phyloP scores from a whole-genome alignment of 2,797 vertebrate species.

The Cossypha polioptera region DNA sequence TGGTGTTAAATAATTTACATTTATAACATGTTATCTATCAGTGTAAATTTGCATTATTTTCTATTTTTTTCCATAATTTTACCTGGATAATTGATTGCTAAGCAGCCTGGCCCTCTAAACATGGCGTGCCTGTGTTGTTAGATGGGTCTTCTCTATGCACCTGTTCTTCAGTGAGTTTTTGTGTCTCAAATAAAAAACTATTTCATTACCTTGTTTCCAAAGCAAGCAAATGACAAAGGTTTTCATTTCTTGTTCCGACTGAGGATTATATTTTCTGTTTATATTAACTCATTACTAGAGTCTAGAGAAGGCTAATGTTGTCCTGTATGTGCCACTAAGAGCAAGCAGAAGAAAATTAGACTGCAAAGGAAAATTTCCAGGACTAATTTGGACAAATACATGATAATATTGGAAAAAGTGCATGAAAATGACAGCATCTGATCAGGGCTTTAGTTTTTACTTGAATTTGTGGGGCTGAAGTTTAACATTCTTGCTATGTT shows the following conservation, averaged over 20 bases:
- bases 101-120: background rate
- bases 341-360: background rate
- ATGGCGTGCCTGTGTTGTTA: rapidly evolving
- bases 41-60: background rate
- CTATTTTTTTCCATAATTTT: background rate
- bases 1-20: background rate
- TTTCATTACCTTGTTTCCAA: background rate
- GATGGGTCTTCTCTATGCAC: background rate
- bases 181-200: background rate
- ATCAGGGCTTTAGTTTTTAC: background rate
- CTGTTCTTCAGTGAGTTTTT: background rate
- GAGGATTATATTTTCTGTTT: background rate
- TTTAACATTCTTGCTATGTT: background rate
- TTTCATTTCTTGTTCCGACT: background rate
- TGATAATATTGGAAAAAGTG: background rate
- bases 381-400: background rate
- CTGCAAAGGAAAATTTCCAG: background rate
- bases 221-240: background rate
- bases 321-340: background rate
- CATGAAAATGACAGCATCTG: background rate
- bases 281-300: background rate
- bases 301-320: background rate
- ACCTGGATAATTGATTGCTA: background rate
- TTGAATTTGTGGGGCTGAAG: background rate
- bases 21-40: background rate